These are phyloP conservation scores for Aplocera efformata DNA, from an alignment of 2,888 invertebrate genomes.

Conservation along the genomic window DNA sequence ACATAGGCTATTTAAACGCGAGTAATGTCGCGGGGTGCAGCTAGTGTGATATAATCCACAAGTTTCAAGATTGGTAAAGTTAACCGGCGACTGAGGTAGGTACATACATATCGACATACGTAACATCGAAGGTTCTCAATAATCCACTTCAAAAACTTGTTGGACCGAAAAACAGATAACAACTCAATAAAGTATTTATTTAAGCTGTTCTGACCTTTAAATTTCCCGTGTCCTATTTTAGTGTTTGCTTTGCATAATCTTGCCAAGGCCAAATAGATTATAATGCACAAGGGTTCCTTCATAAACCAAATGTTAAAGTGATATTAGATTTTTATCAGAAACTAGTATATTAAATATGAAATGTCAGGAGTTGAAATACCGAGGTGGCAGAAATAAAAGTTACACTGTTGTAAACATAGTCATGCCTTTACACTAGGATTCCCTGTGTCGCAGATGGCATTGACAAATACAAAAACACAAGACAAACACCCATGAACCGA, in stretches of 20 bases:
- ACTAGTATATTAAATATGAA: too few species aligned
- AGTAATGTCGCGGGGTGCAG: too few species aligned
- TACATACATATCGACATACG: neutral
- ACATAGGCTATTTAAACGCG: too few species aligned
- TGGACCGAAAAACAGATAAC: constrained; percentile 19
- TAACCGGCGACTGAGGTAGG: neutral
- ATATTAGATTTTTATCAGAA: constrained; percentile 10
- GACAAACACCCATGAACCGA: too few species aligned
- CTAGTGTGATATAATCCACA: too few species aligned
- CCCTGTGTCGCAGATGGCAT: too few species aligned
- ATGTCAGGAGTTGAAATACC: too few species aligned
- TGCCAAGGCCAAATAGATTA: constrained; percentile 29
- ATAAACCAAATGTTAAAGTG: constrained; percentile 26
- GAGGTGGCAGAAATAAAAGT: too few species aligned
- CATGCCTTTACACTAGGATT: too few species aligned
- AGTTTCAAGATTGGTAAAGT: neutral
- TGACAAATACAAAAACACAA: too few species aligned
- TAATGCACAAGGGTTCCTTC: constrained; percentile 20
- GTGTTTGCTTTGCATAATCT: constrained; percentile 16
- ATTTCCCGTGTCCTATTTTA: constrained; percentile 48
- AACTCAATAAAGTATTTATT: constrained; percentile 33
- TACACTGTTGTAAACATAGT: too few species aligned
- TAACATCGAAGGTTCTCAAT: neutral
- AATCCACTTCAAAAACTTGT: constrained; percentile 19
- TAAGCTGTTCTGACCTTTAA: constrained; percentile 33